Evolutionary conservation across 2,113 vertebrate species (phyloP).

Genomic region (Cyphomyrus discorhynchus): DNA sequence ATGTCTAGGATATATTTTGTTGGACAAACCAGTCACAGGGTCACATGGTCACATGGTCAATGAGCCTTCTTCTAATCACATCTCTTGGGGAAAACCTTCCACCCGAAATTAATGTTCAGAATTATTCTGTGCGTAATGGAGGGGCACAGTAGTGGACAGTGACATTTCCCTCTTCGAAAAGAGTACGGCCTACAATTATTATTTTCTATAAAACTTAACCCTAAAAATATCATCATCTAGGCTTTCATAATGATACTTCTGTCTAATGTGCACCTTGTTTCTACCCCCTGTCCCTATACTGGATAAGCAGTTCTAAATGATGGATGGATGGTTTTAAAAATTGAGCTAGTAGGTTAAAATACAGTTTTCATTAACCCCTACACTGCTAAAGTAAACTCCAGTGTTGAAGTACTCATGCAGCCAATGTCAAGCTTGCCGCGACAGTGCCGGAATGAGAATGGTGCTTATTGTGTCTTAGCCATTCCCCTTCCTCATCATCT

Average conservation of each 20-base stretch:
- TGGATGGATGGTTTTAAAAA: neutral
- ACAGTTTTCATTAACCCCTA: no score
- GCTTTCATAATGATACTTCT: neutral
- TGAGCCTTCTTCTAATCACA: neutral
- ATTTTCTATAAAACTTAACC: neutral
- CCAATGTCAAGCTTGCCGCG: neutral
- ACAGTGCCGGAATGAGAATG: neutral
- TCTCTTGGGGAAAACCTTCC: neutral
- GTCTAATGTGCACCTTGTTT: neutral
- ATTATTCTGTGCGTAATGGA: neutral
- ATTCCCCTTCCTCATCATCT: neutral
- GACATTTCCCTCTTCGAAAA: neutral
- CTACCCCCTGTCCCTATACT: neutral
- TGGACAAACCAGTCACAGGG: neutral
- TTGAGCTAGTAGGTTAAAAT: no score
- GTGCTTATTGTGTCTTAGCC: neutral
- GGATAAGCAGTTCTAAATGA: neutral
- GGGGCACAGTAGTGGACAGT: neutral
- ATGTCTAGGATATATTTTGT: neutral
- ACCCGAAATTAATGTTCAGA: neutral
- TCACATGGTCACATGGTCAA: neutral
- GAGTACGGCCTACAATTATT: neutral
- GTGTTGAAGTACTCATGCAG: neutral
- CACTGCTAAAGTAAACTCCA: neutral
- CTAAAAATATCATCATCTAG: neutral